phyloP scores from a whole-genome alignment of 2,797 vertebrate species.

The Vespertilio murinus region DNA sequence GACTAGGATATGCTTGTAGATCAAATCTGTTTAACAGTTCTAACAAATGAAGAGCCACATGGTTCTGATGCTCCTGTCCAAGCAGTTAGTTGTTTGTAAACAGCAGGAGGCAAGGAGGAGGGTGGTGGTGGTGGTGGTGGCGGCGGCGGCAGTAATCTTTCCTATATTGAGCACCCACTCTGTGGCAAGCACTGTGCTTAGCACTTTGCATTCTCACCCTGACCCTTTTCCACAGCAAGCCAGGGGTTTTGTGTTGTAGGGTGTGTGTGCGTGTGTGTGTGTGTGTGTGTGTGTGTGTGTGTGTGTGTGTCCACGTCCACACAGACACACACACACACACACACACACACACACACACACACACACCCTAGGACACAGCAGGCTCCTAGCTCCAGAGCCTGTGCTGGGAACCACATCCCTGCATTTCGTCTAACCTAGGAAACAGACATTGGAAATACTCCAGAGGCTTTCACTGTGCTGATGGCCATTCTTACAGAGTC shows the following conservation, averaged over 20 bases:
- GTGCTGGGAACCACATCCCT: neutral
- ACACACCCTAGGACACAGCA: neutral
- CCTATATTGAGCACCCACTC: neutral
- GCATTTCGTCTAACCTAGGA: neutral
- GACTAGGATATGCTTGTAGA: neutral
- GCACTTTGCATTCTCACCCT: neutral
- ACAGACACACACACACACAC: neutral
- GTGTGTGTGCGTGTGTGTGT: too few species aligned
- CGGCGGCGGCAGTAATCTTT: neutral
- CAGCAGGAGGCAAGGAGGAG: neutral
- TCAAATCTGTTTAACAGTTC: neutral
- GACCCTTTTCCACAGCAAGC: neutral
- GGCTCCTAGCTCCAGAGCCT: neutral
- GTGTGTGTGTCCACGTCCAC: too few species aligned
- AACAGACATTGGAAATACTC: neutral
- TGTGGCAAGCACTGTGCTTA: neutral
- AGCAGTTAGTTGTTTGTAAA: neutral
- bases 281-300: too few species aligned
- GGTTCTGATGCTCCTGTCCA: neutral
- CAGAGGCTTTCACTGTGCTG: neutral
- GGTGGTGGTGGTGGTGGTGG: accelerated
- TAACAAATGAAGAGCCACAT: neutral
- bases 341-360: neutral
- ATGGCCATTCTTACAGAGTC: neutral
- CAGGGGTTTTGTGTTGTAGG: neutral